Evolutionary conservation across 2,888 invertebrate species (phyloP).

Genomic region (Altica lythri): DNA sequence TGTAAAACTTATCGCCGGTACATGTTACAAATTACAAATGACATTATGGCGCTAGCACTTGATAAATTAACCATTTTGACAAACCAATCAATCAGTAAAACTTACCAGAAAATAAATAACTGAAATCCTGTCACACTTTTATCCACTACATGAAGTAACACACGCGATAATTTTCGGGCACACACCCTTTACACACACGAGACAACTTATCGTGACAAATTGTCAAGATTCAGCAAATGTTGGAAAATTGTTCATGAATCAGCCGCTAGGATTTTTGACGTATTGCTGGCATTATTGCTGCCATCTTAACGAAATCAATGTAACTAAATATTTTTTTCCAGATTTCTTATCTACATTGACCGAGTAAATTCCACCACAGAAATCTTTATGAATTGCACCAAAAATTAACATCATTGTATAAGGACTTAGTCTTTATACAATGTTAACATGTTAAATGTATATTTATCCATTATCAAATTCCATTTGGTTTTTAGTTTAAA

Average conservation of each 20-base stretch:
- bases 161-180: slow-evolving; percentile 46
- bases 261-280: slow-evolving; percentile 16
- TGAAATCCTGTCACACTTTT: slow-evolving; percentile 41
- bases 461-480: too few relatives aligned
- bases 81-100: slow-evolving; percentile 6
- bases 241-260: slow-evolving; percentile 19
- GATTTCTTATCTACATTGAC: too few relatives aligned
- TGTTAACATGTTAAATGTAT: too few relatives aligned
- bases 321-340: too few relatives aligned
- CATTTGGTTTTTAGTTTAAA: too few relatives aligned
- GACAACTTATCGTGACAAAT: slow-evolving; percentile 48
- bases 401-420: too few relatives aligned
- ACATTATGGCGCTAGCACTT: slow-evolving; percentile 39
- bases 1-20: slow-evolving; percentile 14
- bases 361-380: too few relatives aligned
- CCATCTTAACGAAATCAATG: too few relatives aligned
- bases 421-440: too few relatives aligned
- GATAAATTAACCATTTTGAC: slow-evolving; percentile 1
- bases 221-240: slow-evolving; percentile 43
- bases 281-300: background rate
- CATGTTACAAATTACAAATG: slow-evolving; percentile 6
- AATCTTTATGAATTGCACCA: too few relatives aligned
- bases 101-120: slow-evolving; percentile 43
- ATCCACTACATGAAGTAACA: slow-evolving; percentile 49
- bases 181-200: slow-evolving; percentile 49